These are phyloP conservation scores for Tragelaphus strepsiceros DNA, from an alignment of 2,113 vertebrate species.

Conservation along the genomic window DNA sequence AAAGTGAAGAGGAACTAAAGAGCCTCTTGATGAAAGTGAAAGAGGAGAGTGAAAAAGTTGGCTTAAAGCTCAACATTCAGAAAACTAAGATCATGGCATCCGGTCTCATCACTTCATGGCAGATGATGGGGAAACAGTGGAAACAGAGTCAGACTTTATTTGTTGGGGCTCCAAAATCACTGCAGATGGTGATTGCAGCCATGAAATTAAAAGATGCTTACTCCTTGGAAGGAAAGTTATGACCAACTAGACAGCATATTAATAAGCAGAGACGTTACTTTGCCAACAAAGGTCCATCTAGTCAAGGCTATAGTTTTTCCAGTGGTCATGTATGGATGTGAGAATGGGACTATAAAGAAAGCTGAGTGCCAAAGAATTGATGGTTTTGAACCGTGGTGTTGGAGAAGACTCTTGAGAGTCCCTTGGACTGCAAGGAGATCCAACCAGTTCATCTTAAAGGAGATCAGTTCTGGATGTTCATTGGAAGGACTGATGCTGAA, in stretches of 20 bases:
- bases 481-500: background rate
- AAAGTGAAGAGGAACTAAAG: background rate
- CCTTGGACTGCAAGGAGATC: background rate
- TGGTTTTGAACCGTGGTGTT: background rate
- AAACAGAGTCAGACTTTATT: background rate
- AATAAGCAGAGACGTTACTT: background rate
- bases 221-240: background rate
- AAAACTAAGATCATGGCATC: background rate
- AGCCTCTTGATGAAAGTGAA: background rate
- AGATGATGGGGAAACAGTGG: background rate
- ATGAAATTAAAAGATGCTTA: background rate
- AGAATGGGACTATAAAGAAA: background rate
- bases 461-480: background rate
- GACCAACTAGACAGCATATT: background rate
- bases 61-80: background rate
- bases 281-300: background rate
- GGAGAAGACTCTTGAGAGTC: background rate
- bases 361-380: fast-evolving
- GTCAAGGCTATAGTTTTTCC: background rate
- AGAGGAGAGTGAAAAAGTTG: background rate
- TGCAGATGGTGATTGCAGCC: background rate
- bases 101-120: background rate
- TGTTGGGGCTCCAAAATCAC: background rate
- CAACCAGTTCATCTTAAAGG: background rate
- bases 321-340: background rate